Percentiles rank a stretch among this genome's conserved stretches.
phyloP scores from a whole-genome alignment of 2,888 invertebrate genomes.

The Megamerina dolium region DNA sequence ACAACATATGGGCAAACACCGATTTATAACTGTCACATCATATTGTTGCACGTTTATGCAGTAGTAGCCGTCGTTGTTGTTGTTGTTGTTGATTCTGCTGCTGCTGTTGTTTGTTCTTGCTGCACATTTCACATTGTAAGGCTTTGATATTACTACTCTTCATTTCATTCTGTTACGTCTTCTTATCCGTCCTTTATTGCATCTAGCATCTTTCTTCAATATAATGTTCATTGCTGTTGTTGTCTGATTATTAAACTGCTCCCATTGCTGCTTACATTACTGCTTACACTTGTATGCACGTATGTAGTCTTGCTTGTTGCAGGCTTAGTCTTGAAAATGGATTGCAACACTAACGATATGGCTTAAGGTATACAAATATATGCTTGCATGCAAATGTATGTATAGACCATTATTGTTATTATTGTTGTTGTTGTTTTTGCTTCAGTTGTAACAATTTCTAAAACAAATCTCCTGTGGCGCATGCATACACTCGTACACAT shows the following conservation, averaged over 20 bases:
- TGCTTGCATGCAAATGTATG: no score
- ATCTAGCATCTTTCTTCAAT: no score
- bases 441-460: constrained; percentile 1
- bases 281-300: background rate
- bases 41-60: no score
- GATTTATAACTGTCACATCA: no score
- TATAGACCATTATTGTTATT: background rate
- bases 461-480: constrained; percentile 1
- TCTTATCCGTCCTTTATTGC: background rate
- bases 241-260: background rate
- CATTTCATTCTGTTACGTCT: background rate
- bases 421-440: background rate
- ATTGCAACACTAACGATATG: constrained; percentile 20
- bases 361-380: no score
- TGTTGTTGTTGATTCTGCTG: no score
- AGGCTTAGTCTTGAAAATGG: constrained; percentile 25
- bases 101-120: background rate
- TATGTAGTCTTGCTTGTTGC: constrained; percentile 9
- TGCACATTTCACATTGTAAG: background rate
- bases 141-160: background rate
- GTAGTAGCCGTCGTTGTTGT: no score
- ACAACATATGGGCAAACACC: no score
- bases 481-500: background rate
- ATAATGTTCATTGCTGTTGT: background rate
- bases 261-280: background rate